phyloP scores from a whole-genome alignment of 2,797 vertebrate species.

The Argya squamiceps region DNA sequence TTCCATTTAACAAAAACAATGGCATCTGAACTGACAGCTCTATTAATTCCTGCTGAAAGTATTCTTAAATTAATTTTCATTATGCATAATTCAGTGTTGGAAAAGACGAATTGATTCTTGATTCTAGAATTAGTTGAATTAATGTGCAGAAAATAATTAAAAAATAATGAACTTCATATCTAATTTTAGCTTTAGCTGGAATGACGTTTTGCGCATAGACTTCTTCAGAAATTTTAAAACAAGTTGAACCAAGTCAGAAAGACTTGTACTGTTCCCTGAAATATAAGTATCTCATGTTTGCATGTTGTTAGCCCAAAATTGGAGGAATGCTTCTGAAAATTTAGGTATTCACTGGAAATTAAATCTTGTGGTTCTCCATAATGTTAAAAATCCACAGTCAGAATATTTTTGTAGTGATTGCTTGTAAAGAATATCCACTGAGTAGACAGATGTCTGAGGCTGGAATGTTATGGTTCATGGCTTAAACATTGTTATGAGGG shows the following conservation, averaged over 20 bases:
- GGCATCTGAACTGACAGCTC: neutral
- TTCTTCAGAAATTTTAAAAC: neutral
- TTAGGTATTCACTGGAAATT: neutral
- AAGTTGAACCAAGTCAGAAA: neutral
- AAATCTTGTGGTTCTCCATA: neutral
- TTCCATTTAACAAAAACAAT: neutral
- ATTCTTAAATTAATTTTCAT: neutral
- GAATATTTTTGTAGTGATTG: neutral
- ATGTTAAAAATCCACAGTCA: neutral
- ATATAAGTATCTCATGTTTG: neutral
- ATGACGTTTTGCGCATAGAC: neutral
- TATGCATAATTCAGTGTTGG: neutral
- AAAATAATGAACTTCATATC: neutral
- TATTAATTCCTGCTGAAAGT: neutral
- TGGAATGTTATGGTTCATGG: neutral
- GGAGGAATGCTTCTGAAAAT: neutral
- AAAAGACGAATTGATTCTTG: neutral
- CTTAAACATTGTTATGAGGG: neutral
- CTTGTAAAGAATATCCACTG: neutral
- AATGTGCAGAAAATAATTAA: neutral
- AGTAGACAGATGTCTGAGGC: neutral
- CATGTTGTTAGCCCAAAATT: neutral
- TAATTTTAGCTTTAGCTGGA: neutral
- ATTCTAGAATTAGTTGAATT: constrained; percentile 10
- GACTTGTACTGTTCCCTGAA: neutral